Percentiles rank a stretch among this genome's conserved stretches.
phyloP scores from a whole-genome alignment of 2,113 vertebrate genomes.

The Entelurus aequoreus region DNA sequence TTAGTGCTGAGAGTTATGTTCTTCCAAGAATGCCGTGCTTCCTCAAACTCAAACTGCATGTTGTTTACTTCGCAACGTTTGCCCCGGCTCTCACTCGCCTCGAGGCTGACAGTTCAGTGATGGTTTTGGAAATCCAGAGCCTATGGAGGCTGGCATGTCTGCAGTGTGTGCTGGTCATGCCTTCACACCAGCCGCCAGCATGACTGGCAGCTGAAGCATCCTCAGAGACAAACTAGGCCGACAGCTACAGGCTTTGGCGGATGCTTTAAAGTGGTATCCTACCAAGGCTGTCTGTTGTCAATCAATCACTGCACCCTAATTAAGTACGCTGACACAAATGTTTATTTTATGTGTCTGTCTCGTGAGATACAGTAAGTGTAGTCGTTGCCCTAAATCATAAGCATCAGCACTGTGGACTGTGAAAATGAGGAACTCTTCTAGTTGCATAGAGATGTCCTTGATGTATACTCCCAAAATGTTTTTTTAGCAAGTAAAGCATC shows the following conservation, averaged over 20 bases:
- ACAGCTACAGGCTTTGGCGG: slow-evolving; percentile 47
- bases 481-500: too few relatives aligned
- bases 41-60: slow-evolving; percentile 5
- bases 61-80: slow-evolving; percentile 30
- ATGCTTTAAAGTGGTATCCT: slow-evolving; percentile 45
- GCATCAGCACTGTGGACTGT: too few relatives aligned
- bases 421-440: not conserved
- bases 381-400: not conserved
- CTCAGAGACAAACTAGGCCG: slow-evolving; percentile 56
- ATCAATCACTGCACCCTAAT: slow-evolving; percentile 26
- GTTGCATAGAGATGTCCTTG: not conserved
- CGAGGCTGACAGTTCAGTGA: slow-evolving; percentile 36
- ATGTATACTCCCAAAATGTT: too few relatives aligned
- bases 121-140: slow-evolving; percentile 32
- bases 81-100: slow-evolving; percentile 31
- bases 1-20: slow-evolving; percentile 4
- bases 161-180: slow-evolving; percentile 46
- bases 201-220: slow-evolving; percentile 46
- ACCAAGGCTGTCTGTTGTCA: slow-evolving; percentile 30
- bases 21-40: slow-evolving; percentile 8
- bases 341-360: slow-evolving; percentile 6
- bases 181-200: slow-evolving; percentile 58
- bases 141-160: slow-evolving; percentile 34
- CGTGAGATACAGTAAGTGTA: not conserved
- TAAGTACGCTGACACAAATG: not conserved